A percentile compares a stretch with the other conserved stretches of the same genome.
phyloP scores from a whole-genome alignment of 1,140 invertebrate species.

The Bursaphelenchus mucronatus region DNA sequence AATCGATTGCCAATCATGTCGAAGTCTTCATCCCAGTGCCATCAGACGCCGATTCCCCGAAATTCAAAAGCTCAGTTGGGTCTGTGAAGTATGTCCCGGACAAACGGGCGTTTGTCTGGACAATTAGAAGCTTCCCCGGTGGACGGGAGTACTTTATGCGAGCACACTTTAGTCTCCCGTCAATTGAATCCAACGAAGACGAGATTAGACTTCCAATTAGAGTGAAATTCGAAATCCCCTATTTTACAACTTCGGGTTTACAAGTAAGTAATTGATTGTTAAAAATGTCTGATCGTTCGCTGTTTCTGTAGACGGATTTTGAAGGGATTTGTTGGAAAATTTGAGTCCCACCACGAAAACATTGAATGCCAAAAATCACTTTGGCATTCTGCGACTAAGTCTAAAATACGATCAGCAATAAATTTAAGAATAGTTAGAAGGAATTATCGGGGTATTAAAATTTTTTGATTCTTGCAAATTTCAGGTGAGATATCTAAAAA shows the following conservation, averaged over 20 bases:
- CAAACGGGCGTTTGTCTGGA: constrained; percentile 67
- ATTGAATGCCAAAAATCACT: too few relatives aligned
- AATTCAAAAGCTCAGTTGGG: constrained; percentile 66
- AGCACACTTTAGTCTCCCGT: constrained; percentile 91
- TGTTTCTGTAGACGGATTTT: too few relatives aligned
- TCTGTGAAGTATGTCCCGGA: constrained; percentile 66
- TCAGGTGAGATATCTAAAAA: constrained; percentile 86
- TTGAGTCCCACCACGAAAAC: too few relatives aligned
- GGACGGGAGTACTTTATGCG: constrained; percentile 99
- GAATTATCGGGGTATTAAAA: constrained; percentile 1
- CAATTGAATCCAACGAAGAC: constrained; percentile 79
- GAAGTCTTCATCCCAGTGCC: constrained; percentile 66
- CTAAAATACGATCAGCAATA: too few relatives aligned
- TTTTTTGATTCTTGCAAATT: constrained; percentile 23
- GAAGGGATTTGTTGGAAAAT: too few relatives aligned
- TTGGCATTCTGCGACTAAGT: too few relatives aligned
- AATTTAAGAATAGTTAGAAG: background rate
- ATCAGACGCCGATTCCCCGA: constrained; percentile 66
- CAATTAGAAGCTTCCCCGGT: constrained; percentile 64
- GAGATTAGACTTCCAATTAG: constrained; percentile 97
- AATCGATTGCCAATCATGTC: constrained; percentile 75
- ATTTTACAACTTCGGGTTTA: constrained; percentile 91
- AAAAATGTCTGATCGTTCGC: too few relatives aligned
- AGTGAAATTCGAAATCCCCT: constrained; percentile 99
- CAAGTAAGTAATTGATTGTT: constrained; percentile 23